Conservation (phyloP, 1,140 invertebrate genomes). For the Drosophila pseudoananassae region DNA sequence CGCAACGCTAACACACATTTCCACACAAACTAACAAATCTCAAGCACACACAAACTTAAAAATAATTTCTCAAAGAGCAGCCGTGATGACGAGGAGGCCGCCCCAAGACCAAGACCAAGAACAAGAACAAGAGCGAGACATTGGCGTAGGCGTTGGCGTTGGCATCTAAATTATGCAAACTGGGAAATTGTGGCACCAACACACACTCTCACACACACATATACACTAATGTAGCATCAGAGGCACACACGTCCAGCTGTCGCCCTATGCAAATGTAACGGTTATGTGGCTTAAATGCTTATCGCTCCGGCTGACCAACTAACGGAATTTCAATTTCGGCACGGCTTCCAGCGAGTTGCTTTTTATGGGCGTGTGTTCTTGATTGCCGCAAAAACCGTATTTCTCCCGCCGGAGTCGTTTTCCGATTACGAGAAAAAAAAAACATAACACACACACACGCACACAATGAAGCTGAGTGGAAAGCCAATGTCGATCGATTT, state of each 20-base stretch:
- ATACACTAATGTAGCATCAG: too few species aligned
- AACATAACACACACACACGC: conserved; percentile 24
- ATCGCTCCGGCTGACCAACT: conserved; percentile 32
- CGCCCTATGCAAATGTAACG: conserved; percentile 41
- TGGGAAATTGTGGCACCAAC: conserved; percentile 52
- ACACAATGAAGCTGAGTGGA: conserved; percentile 7
- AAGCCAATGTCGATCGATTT: conserved; percentile 74
- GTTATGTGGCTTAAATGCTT: conserved; percentile 41
- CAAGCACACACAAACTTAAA: conserved; percentile 72
- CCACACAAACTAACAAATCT: conserved; percentile 9
- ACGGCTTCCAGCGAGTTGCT: conserved; percentile 7
- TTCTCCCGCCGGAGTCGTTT: conserved; percentile 30
- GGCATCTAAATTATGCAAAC: conserved; percentile 73
- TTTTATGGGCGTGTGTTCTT: conserved; percentile 57
- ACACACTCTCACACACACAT: conserved; percentile 8
- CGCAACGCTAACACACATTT: conserved; percentile 44
- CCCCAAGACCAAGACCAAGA: conserved; percentile 28
- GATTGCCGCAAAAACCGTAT: conserved; percentile 26
- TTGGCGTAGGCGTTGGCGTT: conserved; percentile 61
- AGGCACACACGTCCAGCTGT: conserved; percentile 21
- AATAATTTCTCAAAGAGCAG: conserved; percentile 76
- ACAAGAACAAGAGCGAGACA: conserved; percentile 53
- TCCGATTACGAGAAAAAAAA: conserved; percentile 44
- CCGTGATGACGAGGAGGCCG: conserved; percentile 21
- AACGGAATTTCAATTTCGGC: conserved; percentile 52